Percentiles rank a stretch among this genome's conserved stretches.
These are phyloP conservation scores for Calycopis cecrops DNA, from an alignment of 1,140 invertebrate species.

Conservation along the genomic window DNA sequence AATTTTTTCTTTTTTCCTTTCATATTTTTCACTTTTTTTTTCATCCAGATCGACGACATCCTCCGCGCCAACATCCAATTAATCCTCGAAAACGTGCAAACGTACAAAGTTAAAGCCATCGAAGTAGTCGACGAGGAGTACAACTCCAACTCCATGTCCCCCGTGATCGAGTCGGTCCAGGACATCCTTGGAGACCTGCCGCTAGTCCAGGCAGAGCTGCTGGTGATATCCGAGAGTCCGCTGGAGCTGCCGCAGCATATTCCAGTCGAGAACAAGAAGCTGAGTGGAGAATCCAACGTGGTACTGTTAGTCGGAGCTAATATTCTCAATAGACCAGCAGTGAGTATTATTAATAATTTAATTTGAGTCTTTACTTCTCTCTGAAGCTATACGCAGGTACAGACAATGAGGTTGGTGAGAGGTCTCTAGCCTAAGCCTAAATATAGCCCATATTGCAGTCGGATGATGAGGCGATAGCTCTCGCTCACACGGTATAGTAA, in stretches of 20 bases:
- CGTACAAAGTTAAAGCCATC: slow-evolving; percentile 82
- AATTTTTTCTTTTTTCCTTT: too few relatives aligned
- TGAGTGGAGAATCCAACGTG: slow-evolving; percentile 75
- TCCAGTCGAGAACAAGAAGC: slow-evolving; percentile 77
- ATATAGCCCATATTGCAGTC: too few relatives aligned
- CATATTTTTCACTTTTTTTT: slow-evolving; percentile 10
- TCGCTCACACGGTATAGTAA: too few relatives aligned
- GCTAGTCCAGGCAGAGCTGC: slow-evolving; percentile 77
- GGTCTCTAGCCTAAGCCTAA: too few relatives aligned
- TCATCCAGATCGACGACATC: slow-evolving; percentile 61
- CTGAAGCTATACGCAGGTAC: too few relatives aligned
- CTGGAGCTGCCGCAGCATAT: slow-evolving; percentile 72
- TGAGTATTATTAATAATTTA: slow-evolving; percentile 27
- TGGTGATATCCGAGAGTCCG: slow-evolving; percentile 59
- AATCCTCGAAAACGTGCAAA: slow-evolving; percentile 84
- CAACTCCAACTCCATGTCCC: slow-evolving; percentile 53
- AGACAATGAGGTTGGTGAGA: too few relatives aligned
- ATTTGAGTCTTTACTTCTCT: slow-evolving; percentile 3
- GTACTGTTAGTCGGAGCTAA: slow-evolving; percentile 75
- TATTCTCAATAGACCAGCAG: slow-evolving; percentile 48
- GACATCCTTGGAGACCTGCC: slow-evolving; percentile 78
- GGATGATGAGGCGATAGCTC: too few relatives aligned
- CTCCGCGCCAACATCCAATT: slow-evolving; percentile 81
- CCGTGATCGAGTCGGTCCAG: slow-evolving; percentile 73
- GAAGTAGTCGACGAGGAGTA: slow-evolving; percentile 78